Percentiles rank a stretch among this genome's conserved stretches.
These are phyloP conservation scores for Subacronicta megacephala DNA, from an alignment of 2,888 invertebrate species.

Conservation along the genomic window DNA sequence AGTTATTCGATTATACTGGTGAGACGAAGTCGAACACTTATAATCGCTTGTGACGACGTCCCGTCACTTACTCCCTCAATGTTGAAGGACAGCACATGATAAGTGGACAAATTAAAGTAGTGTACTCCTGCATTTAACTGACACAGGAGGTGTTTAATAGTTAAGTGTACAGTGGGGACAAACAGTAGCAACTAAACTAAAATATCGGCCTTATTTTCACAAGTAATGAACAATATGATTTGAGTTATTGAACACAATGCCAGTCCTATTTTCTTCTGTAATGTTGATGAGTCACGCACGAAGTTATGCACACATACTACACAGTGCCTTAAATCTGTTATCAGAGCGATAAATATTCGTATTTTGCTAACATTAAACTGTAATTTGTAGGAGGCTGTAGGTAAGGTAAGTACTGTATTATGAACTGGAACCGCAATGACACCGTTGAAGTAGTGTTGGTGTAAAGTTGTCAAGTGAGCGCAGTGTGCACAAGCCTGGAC, in stretches of 20 bases:
- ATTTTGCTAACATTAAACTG: background rate
- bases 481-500: conserved; percentile 2
- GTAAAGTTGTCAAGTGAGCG: conserved; percentile 47
- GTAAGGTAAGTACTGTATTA: conserved; percentile 14
- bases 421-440: conserved; percentile 40
- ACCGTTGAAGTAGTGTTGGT: conserved; percentile 45
- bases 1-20: background rate
- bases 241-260: too few relatives aligned
- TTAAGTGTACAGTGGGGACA: too few relatives aligned
- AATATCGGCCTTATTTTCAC: background rate
- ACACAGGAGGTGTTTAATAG: too few relatives aligned
- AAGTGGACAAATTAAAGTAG: too few relatives aligned
- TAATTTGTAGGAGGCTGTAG: too few relatives aligned
- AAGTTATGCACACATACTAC: conserved; percentile 2
- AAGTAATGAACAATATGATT: too few relatives aligned
- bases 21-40: too few relatives aligned
- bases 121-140: too few relatives aligned
- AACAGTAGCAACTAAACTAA: background rate
- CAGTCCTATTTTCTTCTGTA: background rate
- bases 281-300: background rate
- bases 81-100: too few relatives aligned
- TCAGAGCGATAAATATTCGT: background rate
- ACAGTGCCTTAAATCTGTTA: background rate
- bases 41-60: too few relatives aligned
- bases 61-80: too few relatives aligned